Evolutionary conservation across 2,113 vertebrate species (phyloP).

Genomic region (Australoheros scitulus): DNA sequence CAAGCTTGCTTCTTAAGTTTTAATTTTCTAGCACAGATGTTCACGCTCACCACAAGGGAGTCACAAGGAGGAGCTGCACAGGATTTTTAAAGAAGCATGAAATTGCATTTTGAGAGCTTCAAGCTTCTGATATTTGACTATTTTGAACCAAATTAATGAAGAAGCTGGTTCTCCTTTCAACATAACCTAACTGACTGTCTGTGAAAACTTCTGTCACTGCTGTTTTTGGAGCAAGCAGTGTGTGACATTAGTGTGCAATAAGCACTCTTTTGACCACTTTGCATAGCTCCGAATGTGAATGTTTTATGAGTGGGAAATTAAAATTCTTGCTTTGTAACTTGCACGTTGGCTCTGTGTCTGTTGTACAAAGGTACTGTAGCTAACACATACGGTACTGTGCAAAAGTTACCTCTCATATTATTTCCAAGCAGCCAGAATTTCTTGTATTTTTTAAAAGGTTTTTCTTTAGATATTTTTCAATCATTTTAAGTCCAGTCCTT

Average conservation of each 20-base stretch:
- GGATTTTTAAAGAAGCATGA: constrained; percentile 10
- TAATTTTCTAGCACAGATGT: constrained; percentile 36
- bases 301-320: neutral
- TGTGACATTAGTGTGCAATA: neutral
- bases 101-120: constrained; percentile 6
- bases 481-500: neutral
- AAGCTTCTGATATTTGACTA: neutral
- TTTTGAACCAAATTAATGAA: neutral
- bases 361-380: neutral
- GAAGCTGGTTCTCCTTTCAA: neutral
- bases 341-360: neutral
- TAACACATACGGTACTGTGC: too few species aligned
- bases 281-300: neutral
- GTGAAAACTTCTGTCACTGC: neutral
- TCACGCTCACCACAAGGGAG: neutral
- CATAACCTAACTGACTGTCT: neutral
- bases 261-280: fast-evolving
- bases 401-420: neutral
- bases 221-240: neutral
- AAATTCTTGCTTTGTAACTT: neutral
- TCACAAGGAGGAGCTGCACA: neutral
- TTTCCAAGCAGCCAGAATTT: too few species aligned
- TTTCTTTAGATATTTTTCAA: neutral
- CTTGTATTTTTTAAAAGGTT: neutral
- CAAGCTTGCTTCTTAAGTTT: neutral